These are phyloP conservation scores for Malurus elegans DNA, from an alignment of 2,113 vertebrate genomes.

Conservation along the genomic window DNA sequence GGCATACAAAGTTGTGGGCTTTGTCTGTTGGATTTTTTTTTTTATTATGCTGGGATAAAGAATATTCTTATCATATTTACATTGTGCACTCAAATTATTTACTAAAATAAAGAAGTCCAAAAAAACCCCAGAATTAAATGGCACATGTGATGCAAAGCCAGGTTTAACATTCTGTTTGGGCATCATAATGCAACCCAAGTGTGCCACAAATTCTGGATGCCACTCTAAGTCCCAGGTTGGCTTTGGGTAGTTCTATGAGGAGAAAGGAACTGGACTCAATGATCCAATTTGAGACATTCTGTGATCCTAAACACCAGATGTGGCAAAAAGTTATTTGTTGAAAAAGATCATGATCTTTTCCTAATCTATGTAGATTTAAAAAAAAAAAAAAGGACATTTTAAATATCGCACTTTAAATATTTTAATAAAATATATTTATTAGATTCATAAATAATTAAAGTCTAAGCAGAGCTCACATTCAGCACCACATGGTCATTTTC, in stretches of 20 bases:
- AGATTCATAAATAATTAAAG: neutral
- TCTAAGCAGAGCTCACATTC: neutral
- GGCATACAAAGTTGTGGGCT: neutral
- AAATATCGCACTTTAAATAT: neutral
- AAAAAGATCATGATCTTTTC: neutral
- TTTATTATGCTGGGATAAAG: neutral
- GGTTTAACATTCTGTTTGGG: neutral
- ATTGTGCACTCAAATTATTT: neutral
- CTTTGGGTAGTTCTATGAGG: neutral
- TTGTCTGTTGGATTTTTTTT: neutral
- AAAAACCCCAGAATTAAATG: neutral
- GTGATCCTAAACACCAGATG: neutral
- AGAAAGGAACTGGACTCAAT: neutral
- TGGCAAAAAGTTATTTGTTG: neutral
- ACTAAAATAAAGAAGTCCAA: neutral
- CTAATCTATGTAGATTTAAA: rapidly evolving
- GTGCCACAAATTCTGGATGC: neutral
- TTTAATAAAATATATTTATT: neutral
- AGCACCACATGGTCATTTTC: neutral
- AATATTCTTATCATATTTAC: neutral
- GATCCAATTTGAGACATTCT: neutral
- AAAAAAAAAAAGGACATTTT: neutral
- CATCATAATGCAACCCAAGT: neutral
- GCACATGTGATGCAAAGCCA: neutral
- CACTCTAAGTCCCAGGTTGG: neutral